These are phyloP conservation scores for Phylloscopus trochilus DNA, from an alignment of 2,113 vertebrate genomes.

Conservation along the genomic window DNA sequence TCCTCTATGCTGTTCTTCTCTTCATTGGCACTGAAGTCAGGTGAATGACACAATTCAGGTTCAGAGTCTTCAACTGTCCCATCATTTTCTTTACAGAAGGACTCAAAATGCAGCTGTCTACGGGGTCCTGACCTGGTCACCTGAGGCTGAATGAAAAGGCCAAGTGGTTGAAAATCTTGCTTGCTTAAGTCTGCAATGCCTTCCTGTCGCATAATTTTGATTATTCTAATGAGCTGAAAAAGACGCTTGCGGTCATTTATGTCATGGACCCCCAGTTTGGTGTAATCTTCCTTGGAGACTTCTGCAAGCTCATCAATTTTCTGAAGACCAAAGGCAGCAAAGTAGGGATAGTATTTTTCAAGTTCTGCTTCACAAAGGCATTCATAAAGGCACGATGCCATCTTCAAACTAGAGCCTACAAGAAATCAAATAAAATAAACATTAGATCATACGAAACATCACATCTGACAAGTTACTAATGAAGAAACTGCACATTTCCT, in stretches of 20 bases:
- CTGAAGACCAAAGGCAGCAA: constrained; percentile 78
- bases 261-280: constrained; percentile 78
- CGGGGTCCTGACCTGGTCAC: constrained; percentile 59
- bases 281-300: constrained; percentile 82
- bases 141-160: constrained; percentile 18
- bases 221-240: constrained; percentile 83
- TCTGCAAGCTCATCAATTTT: constrained; percentile 78
- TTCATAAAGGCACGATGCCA: constrained; percentile 83
- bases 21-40: constrained; percentile 25
- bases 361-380: constrained; percentile 85
- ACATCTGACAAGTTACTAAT: not conserved
- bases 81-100: constrained; percentile 26
- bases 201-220: constrained; percentile 79
- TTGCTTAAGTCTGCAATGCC: constrained; percentile 41
- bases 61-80: not conserved
- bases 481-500: not conserved
- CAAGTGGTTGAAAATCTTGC: constrained; percentile 24
- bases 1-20: constrained; percentile 29
- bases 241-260: constrained; percentile 84
- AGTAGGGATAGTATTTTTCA: constrained; percentile 83
- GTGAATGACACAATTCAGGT: not conserved
- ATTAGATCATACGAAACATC: not conserved
- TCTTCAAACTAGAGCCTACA: constrained; percentile 54
- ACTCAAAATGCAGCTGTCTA: constrained; percentile 79
- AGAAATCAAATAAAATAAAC: constrained; percentile 1